A percentile compares a stretch with the other conserved stretches of the same genome.
Conservation (phyloP, 2,888 invertebrate species). For the Drosophila rellima region DNA sequence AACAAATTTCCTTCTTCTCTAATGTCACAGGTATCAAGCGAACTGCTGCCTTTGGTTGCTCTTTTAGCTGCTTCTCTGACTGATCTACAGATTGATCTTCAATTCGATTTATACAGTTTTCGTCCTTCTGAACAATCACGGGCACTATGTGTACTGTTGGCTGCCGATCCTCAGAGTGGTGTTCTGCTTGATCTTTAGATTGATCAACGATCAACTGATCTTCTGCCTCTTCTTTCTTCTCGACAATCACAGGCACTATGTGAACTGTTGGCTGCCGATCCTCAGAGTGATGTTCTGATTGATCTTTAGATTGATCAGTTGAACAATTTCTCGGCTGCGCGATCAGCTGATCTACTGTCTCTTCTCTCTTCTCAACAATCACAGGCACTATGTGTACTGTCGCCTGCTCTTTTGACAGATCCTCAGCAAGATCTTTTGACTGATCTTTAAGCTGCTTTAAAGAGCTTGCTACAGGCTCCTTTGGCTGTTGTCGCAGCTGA, state of each 20-base stretch:
- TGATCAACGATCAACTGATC: neutral
- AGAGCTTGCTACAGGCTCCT: neutral
- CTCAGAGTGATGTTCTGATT: neutral
- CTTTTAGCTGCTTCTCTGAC: neutral
- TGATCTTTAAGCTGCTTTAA: neutral
- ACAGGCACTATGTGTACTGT: constrained; percentile 37
- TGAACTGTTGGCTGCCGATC: constrained; percentile 1
- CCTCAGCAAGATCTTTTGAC: neutral
- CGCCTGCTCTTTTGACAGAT: constrained; percentile 10
- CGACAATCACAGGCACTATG: constrained; percentile 35
- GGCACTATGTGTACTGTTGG: constrained; percentile 5
- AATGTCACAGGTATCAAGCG: constrained; percentile 23
- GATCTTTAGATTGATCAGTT: neutral
- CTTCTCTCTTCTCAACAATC: constrained; percentile 19
- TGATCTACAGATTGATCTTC: constrained; percentile 5
- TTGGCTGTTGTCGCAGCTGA: neutral
- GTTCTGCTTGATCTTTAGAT: too few species aligned
- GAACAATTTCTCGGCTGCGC: neutral
- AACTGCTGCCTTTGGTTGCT: constrained; percentile 7
- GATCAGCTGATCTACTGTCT: neutral
- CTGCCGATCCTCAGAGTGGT: neutral
- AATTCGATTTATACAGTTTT: neutral
- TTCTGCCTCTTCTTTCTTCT: neutral
- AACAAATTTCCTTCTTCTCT: constrained; percentile 6
- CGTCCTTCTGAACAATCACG: neutral